Base-by-base conservation (phyloP, 2,888 invertebrate genomes). In the Onthophagus sagittarius region DNA sequence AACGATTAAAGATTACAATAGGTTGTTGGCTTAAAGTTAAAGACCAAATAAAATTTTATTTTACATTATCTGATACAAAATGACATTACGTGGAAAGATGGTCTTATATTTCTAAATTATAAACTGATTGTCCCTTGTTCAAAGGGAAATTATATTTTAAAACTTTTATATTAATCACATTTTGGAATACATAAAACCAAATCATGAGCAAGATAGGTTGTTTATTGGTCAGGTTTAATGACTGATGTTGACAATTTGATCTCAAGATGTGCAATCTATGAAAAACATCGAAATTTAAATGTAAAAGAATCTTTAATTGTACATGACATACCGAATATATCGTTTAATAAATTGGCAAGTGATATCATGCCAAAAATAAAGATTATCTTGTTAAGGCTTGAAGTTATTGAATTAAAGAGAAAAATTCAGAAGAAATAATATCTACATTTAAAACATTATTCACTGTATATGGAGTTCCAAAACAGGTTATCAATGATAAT, bases 71-170 rank as follows among this genome's bases (percentile, higher is more conserved):
- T n/a, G n/a, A n/a, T n/a, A 53, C 39, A 53, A 7, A 53, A 53
- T 53, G 39, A 53, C 6, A 53, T 53, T 53, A 11, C 11, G 7
- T 53, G 39, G 2, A 7, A 53, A 4, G 64, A 64, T 9, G 62
- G 67, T 14, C n/a, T 73, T 39, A 53, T 73, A n/a, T 70, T 73
- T 53, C 15, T 70, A 14, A 73, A 71, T 53, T 62, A 73, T 33
- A 70, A 31, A 70, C 5, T 73, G n/a, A 23, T 73, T 70, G 70
- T 70, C 23, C 65, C 73, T 23, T 15, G 62, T 33, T 63, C 13
- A 63, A 32, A 70, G 63, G 63, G 73, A 73, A 15, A 72, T 32
- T 69, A 72, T 69, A 69, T 72, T 31, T 23, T 72, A 7, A 70
- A 62, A 32, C 53, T 72, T 15, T 14, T 63, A 13, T 70, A 73